phyloP scores from a whole-genome alignment of 2,113 vertebrate genomes.

The Neopipo cinnamomea region DNA sequence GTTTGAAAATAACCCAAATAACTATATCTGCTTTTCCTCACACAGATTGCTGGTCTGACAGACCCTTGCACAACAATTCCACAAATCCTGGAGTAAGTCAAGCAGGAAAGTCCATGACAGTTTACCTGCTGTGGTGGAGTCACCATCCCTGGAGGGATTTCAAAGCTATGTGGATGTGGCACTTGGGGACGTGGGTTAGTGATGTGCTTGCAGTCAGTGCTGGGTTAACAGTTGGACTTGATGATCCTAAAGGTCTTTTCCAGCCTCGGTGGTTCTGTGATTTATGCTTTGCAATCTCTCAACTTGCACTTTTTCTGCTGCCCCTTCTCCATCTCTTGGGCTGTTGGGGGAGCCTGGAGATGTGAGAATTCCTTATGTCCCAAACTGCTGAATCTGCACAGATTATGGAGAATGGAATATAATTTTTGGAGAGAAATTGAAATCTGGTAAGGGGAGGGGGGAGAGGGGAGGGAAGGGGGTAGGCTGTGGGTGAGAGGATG shows the following conservation, averaged over 20 bases:
- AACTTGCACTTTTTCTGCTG: neutral
- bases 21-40: neutral
- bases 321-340: neutral
- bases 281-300: neutral
- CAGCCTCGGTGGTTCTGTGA: neutral
- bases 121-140: neutral
- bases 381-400: neutral
- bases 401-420: neutral
- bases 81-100: neutral
- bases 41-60: neutral
- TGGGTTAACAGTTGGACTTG: neutral
- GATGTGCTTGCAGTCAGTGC: neutral
- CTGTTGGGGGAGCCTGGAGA: neutral
- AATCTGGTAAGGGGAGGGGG: neutral
- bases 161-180: neutral
- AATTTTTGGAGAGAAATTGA: neutral
- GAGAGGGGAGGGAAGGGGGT: neutral
- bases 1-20: neutral
- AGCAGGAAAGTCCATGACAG: neutral
- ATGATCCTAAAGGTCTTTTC: neutral
- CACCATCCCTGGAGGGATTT: neutral
- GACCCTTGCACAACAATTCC: neutral
- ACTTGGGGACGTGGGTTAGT: neutral
- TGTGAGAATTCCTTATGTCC: neutral
- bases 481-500: neutral